These are phyloP conservation scores for Anguilla megastoma DNA, from an alignment of 2,797 vertebrate species.

Conservation along the genomic window DNA sequence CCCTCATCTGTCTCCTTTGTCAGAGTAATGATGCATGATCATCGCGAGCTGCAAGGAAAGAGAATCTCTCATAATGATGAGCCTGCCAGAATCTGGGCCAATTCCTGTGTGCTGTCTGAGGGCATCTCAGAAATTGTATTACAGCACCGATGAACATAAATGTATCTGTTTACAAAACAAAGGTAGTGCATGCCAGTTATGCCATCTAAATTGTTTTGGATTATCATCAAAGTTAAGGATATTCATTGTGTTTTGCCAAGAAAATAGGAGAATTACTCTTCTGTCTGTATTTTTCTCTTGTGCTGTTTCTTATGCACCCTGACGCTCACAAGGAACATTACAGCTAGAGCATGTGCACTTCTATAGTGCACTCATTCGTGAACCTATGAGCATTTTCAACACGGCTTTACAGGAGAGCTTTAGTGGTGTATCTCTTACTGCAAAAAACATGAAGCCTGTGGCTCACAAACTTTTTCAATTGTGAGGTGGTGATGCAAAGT, in stretches of 20 bases:
- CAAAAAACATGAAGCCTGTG: background rate
- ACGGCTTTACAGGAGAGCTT: background rate
- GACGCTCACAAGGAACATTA: background rate
- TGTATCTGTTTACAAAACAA: background rate
- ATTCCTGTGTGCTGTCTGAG: background rate
- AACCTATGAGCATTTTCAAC: background rate
- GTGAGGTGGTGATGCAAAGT: background rate
- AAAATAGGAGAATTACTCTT: background rate
- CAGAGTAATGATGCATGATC: conserved; percentile 2
- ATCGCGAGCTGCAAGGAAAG: background rate
- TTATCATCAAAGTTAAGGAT: background rate
- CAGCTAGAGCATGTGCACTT: background rate
- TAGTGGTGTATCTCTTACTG: background rate
- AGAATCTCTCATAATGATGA: background rate
- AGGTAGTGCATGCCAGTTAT: background rate
- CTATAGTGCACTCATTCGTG: background rate
- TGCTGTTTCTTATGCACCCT: background rate
- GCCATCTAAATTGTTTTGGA: background rate
- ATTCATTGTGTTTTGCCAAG: background rate
- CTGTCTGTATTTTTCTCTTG: background rate
- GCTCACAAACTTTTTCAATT: background rate
- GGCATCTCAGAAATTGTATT: background rate
- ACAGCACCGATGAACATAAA: background rate
- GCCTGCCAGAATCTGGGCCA: background rate
- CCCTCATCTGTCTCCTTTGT: background rate